Evolutionary conservation across 1,140 invertebrate species (phyloP).

Genomic region (Drosophila bipectinata): DNA sequence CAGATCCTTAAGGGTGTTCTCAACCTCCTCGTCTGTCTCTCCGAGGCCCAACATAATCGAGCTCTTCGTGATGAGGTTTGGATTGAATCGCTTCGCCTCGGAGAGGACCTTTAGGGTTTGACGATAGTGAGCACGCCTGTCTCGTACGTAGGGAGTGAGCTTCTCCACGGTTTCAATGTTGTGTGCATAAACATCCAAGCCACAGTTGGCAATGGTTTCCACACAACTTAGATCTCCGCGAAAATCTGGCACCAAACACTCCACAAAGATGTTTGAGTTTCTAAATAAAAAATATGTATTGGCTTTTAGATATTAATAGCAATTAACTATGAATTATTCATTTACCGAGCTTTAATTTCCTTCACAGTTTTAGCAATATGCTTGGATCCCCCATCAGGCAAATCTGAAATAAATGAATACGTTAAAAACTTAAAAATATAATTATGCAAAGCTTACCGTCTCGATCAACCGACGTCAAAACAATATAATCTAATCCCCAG

Average conservation of each 20-base stretch:
- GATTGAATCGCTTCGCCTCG: constrained; percentile 91
- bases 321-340: too few relatives aligned
- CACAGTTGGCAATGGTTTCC: constrained; percentile 90
- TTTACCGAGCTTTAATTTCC: constrained; percentile 85
- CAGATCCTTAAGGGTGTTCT: constrained; percentile 94
- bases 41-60: constrained; percentile 99
- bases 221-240: constrained; percentile 92
- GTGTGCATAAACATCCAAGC: constrained; percentile 97
- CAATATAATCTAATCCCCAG: constrained; percentile 99
- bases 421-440: neutral
- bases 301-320: neutral
- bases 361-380: constrained; percentile 96
- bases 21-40: constrained; percentile 95
- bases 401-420: constrained; percentile 86
- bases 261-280: constrained; percentile 95
- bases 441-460: constrained; percentile 86
- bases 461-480: constrained; percentile 98
- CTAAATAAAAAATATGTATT: constrained; percentile 83
- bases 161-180: constrained; percentile 98
- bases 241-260: constrained; percentile 99
- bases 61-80: constrained; percentile 96
- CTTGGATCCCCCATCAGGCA: constrained; percentile 94
- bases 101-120: constrained; percentile 94
- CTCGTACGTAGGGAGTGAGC: constrained; percentile 95
- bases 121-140: constrained; percentile 91